Base-by-base conservation (phyloP, 1,140 invertebrate species). In the Bemisia tabaci region DNA sequence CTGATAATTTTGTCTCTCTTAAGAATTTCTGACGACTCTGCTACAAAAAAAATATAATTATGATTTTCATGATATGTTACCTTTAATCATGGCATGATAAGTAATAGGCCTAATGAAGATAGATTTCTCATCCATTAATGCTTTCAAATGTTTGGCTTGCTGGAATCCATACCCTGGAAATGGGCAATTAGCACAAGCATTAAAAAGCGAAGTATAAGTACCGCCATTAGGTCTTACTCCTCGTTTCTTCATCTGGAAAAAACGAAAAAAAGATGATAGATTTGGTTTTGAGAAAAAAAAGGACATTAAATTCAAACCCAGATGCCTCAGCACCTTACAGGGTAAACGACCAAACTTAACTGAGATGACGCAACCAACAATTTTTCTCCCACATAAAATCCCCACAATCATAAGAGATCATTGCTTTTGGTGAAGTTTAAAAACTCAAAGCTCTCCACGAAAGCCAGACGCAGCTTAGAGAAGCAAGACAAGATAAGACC, bases 1-100 rank as follows among this genome's bases (percentile, higher is more conserved):
- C n/a, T n/a, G n/a, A n/a, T n/a, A n/a, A n/a, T n/a, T n/a, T n/a
- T n/a, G n/a, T n/a, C n/a, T n/a, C n/a, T n/a, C n/a, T n/a, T n/a
- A n/a, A n/a, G n/a, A n/a, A n/a, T n/a, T n/a, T n/a, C n/a, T n/a
- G n/a, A n/a, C n/a, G n/a, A n/a, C n/a, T 12, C 59, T 2, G 48
- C 17, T 22, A 12, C 21, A 24, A 58, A 64, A 67, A 23, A 65
- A 25, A 59, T 23, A 22, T 22, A 61, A 25, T n/a, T 17, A 64
- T 60, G 59, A 62, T 22, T 26, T 27, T 26, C 1, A 23, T 5
- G 48, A 63, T 22, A 23, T 12, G 12, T 11, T 11, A 80, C 79
- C 78, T 82, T 94, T 95, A 11, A 96, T 89, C 85, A 95, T 88
- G 2, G 87, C 83, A 82, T 94, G 87, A 71, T 92, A 95, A 74